Percentiles rank a stretch among this genome's conserved stretches.
These are phyloP conservation scores for Jaculus jaculus DNA, from an alignment of 2,113 vertebrate species.

Conservation along the genomic window DNA sequence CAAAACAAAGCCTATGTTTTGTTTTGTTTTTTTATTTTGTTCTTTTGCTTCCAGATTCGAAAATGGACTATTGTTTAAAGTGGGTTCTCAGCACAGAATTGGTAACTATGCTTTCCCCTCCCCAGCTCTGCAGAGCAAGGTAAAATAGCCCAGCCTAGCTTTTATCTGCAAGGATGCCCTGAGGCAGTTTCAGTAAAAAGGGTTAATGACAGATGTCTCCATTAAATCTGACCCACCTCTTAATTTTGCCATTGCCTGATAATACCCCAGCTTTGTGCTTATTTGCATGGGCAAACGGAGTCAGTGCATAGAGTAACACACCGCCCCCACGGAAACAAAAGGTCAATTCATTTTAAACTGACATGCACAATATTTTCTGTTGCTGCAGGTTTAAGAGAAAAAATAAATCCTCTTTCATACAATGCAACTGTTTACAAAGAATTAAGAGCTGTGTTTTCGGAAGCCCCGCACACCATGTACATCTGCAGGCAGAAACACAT, in stretches of 20 bases:
- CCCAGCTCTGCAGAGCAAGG: conserved; percentile 15
- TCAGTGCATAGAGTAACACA: conserved; percentile 53
- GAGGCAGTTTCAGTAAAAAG: conserved; percentile 79
- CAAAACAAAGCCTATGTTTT: conserved; percentile 60
- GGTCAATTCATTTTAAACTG: conserved; percentile 80
- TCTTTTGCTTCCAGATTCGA: conserved; percentile 59
- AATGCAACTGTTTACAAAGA: conserved; percentile 72
- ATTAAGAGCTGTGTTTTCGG: conserved; percentile 76
- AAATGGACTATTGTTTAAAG: conserved; percentile 52
- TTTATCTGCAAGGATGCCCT: conserved; percentile 73
- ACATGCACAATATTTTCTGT: conserved; percentile 68
- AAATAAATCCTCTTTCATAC: conserved; percentile 59
- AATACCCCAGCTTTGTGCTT: conserved; percentile 77
- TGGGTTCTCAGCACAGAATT: conserved; percentile 53
- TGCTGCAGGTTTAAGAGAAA: conserved; percentile 24
- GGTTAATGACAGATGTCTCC: conserved; percentile 85
- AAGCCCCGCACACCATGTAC: conserved; percentile 53
- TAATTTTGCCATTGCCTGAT: conserved; percentile 75
- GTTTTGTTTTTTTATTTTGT: background rate
- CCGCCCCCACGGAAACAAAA: conserved; percentile 62
- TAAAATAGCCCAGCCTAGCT: conserved; percentile 51
- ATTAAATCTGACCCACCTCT: conserved; percentile 83
- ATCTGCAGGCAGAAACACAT: conserved; percentile 57
- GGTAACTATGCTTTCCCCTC: background rate
- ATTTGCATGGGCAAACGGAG: conserved; percentile 82